phyloP scores from a whole-genome alignment of 2,113 vertebrate species.

The Gavialis gangeticus region DNA sequence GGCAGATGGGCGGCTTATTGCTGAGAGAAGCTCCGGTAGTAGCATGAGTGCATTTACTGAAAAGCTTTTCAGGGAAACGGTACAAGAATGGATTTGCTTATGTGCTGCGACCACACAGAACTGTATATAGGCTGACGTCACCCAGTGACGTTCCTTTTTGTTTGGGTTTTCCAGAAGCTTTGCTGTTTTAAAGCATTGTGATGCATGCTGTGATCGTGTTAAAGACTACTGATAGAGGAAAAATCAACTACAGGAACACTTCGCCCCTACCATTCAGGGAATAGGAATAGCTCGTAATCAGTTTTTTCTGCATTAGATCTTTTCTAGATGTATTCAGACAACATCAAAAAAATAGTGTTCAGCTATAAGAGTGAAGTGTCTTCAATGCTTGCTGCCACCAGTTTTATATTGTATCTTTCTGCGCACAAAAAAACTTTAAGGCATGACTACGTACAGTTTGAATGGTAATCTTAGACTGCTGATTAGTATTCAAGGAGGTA shows the following conservation, averaged over 20 bases:
- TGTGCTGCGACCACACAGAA: slow-evolving; percentile 96
- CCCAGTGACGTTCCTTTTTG: slow-evolving; percentile 91
- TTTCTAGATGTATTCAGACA: slow-evolving; percentile 55
- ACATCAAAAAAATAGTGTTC: slow-evolving; percentile 51
- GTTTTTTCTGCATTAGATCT: not conserved
- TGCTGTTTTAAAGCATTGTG: slow-evolving; percentile 81
- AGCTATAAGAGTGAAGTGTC: slow-evolving; percentile 61
- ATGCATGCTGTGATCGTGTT: slow-evolving; percentile 69
- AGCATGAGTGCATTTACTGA: slow-evolving; percentile 92
- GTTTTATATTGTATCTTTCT: not conserved
- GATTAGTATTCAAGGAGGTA: not conserved
- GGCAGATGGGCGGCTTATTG: slow-evolving; percentile 91
- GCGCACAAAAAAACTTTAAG: slow-evolving; percentile 47
- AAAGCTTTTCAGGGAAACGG: slow-evolving; percentile 89
- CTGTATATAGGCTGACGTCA: slow-evolving; percentile 99
- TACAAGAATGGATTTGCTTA: slow-evolving; percentile 92
- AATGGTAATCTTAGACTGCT: slow-evolving; percentile 18
- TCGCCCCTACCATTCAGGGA: slow-evolving; percentile 31
- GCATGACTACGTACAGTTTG: not conserved
- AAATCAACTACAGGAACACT: slow-evolving; percentile 39
- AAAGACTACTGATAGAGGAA: slow-evolving; percentile 59
- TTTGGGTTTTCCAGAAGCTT: slow-evolving; percentile 89
- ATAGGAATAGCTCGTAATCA: slow-evolving; percentile 64
- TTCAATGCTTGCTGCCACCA: slow-evolving; percentile 54
- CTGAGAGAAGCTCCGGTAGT: slow-evolving; percentile 87